Percentiles rank a stretch among this genome's conserved stretches.
These are phyloP conservation scores for Bombus soroeensis DNA, from an alignment of 1,140 invertebrate species.

Conservation along the genomic window DNA sequence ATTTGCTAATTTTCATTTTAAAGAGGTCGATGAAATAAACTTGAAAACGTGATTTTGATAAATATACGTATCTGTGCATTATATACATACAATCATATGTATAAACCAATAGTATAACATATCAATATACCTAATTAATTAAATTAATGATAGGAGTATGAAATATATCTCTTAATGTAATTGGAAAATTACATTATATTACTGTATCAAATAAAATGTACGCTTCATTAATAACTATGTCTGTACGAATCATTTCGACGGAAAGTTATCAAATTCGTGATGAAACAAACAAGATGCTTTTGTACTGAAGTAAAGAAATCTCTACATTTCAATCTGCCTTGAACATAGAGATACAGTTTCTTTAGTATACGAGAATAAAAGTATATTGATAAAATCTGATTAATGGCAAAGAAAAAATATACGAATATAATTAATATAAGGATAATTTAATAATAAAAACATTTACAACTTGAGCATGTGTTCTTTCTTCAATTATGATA, in stretches of 20 bases:
- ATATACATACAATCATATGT: not conserved
- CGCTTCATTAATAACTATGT: not conserved
- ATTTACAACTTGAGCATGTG: not conserved
- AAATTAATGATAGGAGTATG: not conserved
- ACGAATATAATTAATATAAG: not conserved
- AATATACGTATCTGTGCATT: not conserved
- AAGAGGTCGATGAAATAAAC: too few species aligned
- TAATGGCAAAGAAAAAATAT: not conserved
- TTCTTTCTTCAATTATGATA: not conserved
- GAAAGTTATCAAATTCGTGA: too few species aligned
- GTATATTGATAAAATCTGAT: not conserved
- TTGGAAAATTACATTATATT: not conserved
- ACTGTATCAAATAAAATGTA: not conserved
- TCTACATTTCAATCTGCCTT: not conserved
- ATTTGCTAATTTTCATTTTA: too few species aligned
- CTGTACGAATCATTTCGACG: not conserved
- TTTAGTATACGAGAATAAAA: not conserved
- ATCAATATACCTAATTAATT: not conserved
- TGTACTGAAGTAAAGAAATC: not conserved
- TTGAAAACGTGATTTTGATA: not conserved
- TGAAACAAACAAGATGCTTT: not conserved
- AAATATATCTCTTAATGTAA: not conserved
- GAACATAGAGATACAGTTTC: not conserved
- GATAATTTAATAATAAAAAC: not conserved
- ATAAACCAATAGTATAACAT: not conserved